Base-by-base conservation (phyloP, 2,797 vertebrate genomes). In the Galagoides demidoff region DNA sequence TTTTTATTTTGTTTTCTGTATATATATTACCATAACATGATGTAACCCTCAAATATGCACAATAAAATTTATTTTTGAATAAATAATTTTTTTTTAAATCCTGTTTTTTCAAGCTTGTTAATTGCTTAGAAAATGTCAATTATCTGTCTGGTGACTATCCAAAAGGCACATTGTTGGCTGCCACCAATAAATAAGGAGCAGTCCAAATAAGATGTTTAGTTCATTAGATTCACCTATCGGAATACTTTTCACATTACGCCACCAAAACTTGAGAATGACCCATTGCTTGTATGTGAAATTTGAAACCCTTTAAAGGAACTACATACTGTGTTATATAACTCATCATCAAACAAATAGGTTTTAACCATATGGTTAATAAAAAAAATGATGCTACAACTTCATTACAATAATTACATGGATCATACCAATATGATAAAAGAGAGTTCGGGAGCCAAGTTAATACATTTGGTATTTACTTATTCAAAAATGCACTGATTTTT, bases 111-210 rank as follows among this genome's bases (percentile, higher is more conserved):
- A 85, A 85, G 13, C 12, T 78, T 39, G 34, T 64, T 49, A 90
- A 19, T 93, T 85, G 52, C 34, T 91, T 85, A 92, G 39, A 95
- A 95, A 84, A 89, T 85, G 73, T 52, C 95, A 92, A 66, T 77
- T 55, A 3, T 63, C 43, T 55, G 4, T 63, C 43, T 93, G 27
- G 2, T 74, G 34, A 61, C 5, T 86, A 64, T 77, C 68, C 14
- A 57, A 14, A 82, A 11, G 5, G 0, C 5, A 83, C 13, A 68
- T 63, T 70, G 19, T 49, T 90, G 92, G 45, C 10, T 49, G 45
- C 45, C 45, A 49, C 45, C 45, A 49, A 49, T 45, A n/a, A 31
- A 77, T 11, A 87, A 83, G 6, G 1, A 12, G 10, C 4, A 4
- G 29, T 94, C 10, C 13, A 81, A 71, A 68, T 85, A 77, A 61